Evolutionary conservation across 2,888 invertebrate genomes (phyloP).

Genomic region (Thymelicus lineola): DNA sequence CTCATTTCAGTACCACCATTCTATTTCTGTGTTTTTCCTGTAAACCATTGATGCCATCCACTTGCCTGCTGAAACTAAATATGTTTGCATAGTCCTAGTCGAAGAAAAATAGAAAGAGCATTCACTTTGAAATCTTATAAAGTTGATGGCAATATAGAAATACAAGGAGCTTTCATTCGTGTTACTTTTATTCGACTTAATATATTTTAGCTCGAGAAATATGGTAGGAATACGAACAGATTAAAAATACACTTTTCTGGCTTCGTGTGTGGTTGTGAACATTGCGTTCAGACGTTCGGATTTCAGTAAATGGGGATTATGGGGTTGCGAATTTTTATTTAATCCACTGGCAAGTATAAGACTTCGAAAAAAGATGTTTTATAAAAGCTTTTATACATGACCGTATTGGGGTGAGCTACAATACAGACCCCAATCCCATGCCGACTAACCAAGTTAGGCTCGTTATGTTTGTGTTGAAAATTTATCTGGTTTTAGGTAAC

Average conservation of each 20-base stretch:
- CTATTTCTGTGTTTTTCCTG: too few species aligned
- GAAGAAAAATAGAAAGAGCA: conserved; percentile 6
- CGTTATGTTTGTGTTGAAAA: too few species aligned
- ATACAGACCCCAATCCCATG: too few species aligned
- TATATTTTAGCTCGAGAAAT: conserved; percentile 30
- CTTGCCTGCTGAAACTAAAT: conserved; percentile 11
- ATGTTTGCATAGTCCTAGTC: not conserved
- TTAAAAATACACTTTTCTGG: conserved; percentile 50
- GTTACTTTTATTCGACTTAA: conserved; percentile 34
- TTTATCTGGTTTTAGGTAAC: too few species aligned
- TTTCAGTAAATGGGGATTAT: conserved; percentile 3
- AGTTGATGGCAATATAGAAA: conserved; percentile 30
- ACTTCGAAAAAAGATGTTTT: too few species aligned
- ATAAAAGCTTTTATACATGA: too few species aligned
- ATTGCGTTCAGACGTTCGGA: conserved; percentile 3
- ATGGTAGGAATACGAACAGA: conserved; percentile 33
- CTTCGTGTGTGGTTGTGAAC: conserved; percentile 53
- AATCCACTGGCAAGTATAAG: not conserved
- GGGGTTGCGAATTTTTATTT: not conserved
- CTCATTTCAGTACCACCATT: too few species aligned
- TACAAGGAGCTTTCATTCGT: conserved; percentile 20
- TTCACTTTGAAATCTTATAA: conserved; percentile 22
- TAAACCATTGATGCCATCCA: not conserved
- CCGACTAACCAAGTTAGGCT: too few species aligned
- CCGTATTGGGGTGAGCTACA: too few species aligned